A percentile compares a stretch with the other conserved stretches of the same genome.
phyloP scores from a whole-genome alignment of 2,797 vertebrate genomes.

The Triplophysa bombifrons region DNA sequence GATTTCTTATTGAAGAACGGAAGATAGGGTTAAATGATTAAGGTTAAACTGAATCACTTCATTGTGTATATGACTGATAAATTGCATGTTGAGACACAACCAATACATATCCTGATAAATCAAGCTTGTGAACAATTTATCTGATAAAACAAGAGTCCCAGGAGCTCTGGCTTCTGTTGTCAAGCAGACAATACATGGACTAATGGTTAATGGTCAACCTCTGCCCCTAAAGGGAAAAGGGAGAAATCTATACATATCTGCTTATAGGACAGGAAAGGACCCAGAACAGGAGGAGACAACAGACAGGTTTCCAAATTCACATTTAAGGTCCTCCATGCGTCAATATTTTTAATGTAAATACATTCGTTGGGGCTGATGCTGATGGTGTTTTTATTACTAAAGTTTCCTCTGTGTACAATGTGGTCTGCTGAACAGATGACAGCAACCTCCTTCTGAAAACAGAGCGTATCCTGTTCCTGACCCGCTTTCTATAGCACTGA shows the following conservation, averaged over 20 bases:
- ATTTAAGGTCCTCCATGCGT: slow-evolving; percentile 66
- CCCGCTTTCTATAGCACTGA: slow-evolving; percentile 5
- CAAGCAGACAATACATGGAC: slow-evolving; percentile 52
- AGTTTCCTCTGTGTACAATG: slow-evolving; percentile 35
- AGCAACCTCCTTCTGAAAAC: slow-evolving; percentile 34
- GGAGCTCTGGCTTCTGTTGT: slow-evolving; percentile 48
- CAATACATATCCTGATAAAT: background rate
- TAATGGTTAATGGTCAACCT: slow-evolving; percentile 60
- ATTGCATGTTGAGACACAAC: background rate
- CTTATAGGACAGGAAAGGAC: slow-evolving; percentile 69
- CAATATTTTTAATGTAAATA: slow-evolving; percentile 48
- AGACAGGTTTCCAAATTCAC: slow-evolving; percentile 67
- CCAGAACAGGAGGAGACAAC: slow-evolving; percentile 57
- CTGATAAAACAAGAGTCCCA: background rate
- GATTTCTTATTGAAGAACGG: too few species aligned
- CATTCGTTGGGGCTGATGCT: slow-evolving; percentile 62
- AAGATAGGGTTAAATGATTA: too few species aligned
- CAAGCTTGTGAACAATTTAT: background rate
- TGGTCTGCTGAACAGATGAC: slow-evolving; percentile 5
- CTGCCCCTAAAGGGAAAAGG: slow-evolving; percentile 58
- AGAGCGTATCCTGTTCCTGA: slow-evolving; percentile 41
- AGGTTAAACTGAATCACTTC: too few species aligned
- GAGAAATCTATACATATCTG: slow-evolving; percentile 54
- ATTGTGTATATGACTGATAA: background rate
- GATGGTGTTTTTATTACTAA: slow-evolving; percentile 46